Evolutionary conservation across 2,797 vertebrate genomes (phyloP).

Genomic region (Cossypha polioptera): DNA sequence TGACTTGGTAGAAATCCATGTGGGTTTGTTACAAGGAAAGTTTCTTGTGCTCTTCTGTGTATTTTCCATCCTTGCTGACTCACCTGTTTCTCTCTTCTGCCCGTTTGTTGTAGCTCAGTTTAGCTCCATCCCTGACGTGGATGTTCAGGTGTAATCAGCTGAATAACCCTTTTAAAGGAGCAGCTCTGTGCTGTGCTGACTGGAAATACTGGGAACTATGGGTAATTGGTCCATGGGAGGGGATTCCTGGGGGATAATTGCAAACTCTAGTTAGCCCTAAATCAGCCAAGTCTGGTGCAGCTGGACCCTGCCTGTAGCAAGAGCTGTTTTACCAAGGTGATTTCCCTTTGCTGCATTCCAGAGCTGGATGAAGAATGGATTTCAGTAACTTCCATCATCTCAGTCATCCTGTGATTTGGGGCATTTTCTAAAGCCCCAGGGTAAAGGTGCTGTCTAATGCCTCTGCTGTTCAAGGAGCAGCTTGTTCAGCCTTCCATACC

Average conservation of each 20-base stretch:
- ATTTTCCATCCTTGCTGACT: not conserved
- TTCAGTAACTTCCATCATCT: not conserved
- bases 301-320: not conserved
- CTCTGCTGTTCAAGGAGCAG: slow-evolving; percentile 59
- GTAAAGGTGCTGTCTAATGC: slow-evolving; percentile 13
- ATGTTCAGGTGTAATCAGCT: not conserved
- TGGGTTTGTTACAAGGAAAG: not conserved
- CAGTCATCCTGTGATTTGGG: slow-evolving; percentile 27
- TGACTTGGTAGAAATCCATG: not conserved
- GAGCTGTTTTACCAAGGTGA: not conserved
- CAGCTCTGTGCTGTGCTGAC: not conserved
- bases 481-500: slow-evolving; percentile 1
- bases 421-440: slow-evolving; percentile 33
- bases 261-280: not conserved
- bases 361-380: not conserved
- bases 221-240: not conserved
- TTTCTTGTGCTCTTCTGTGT: not conserved
- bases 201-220: not conserved
- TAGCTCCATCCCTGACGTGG: not conserved
- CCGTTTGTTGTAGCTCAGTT: not conserved
- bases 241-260: not conserved
- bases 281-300: not conserved
- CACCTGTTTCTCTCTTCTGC: not conserved
- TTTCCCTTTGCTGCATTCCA: slow-evolving; percentile 42
- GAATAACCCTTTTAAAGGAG: not conserved